Base-by-base conservation (phyloP, 2,888 invertebrate genomes). In the Andrena flavipes region DNA sequence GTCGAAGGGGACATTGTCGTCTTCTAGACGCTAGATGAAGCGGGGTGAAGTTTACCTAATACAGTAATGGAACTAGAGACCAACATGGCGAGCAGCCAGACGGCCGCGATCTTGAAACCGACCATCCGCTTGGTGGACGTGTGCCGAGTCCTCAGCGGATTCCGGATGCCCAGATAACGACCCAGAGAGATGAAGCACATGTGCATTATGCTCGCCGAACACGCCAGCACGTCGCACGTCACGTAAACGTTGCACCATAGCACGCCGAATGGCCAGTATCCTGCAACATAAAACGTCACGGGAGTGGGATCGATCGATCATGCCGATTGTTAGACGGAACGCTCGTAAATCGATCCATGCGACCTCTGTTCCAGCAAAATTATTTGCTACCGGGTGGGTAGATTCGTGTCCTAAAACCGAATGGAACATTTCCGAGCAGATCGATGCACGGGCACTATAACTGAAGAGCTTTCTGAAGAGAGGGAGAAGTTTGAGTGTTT, bases 191-290 rank as follows among this genome's bases (percentile, higher is more conserved):
- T 98, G 94, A 97, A 98, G 91, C 99, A 98, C 96, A 99, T 97
- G 95, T 99, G 99, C 95, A 99, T 96, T 93, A 99, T 99, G 93
- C 98, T 98, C 6, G 98, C 97, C 0, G 99, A 99, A 93, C 99
- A 99, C 75, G 98, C 98, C 76, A 99, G 95, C 65, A 99, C 99
- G 94, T 99, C 99, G 92, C 98, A 98, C n/a, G 98, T 98, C 84
- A 98, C 98, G 94, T 98, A 98, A 71, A 98, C 96, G 92, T 98
- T 98, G 94, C 98, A 98, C 98, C 98, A 99, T 85, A 97, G 96
- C 90, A 98, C 96, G 71, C 98, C 96, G 94, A 98, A 96, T 68
- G 98, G 98, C 98, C 98, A 99, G 94, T 97, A 97, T 84, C 98
- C 98, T 99, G 95, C 10, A 94, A 94, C 86, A 87, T 89, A 90